Percentiles rank a stretch among this genome's conserved stretches.
phyloP scores from a whole-genome alignment of 2,113 vertebrate species.

The Alexandromys fortis region DNA sequence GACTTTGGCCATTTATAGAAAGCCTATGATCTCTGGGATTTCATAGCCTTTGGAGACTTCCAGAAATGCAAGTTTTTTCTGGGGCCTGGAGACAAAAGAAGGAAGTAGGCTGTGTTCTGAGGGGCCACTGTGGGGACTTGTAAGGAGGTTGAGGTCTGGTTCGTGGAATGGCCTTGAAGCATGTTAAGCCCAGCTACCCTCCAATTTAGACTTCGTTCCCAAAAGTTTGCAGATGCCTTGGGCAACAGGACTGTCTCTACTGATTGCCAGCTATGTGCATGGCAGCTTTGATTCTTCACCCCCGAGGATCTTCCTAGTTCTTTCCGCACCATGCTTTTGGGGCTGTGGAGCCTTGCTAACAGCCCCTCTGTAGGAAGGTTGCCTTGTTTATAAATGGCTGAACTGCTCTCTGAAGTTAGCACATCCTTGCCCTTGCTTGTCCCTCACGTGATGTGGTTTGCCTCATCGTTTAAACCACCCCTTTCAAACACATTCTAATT shows the following conservation, averaged over 20 bases:
- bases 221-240: neutral
- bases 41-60: neutral
- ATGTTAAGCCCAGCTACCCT: neutral
- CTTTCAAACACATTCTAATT: neutral
- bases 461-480: neutral
- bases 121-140: neutral
- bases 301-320: neutral
- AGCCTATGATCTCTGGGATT: neutral
- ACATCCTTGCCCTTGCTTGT: neutral
- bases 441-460: neutral
- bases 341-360: neutral
- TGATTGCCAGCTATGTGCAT: neutral
- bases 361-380: neutral
- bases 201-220: slow-evolving; percentile 26
- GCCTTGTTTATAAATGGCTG: neutral
- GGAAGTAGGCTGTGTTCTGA: neutral
- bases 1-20: neutral
- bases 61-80: neutral
- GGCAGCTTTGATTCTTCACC: neutral
- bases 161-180: neutral
- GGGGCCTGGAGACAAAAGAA: neutral
- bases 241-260: too few species aligned
- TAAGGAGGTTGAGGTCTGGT: neutral
- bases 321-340: neutral
- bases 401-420: neutral